These are phyloP conservation scores for Bubo blakistoni DNA, from an alignment of 2,113 vertebrate genomes.

Conservation along the genomic window DNA sequence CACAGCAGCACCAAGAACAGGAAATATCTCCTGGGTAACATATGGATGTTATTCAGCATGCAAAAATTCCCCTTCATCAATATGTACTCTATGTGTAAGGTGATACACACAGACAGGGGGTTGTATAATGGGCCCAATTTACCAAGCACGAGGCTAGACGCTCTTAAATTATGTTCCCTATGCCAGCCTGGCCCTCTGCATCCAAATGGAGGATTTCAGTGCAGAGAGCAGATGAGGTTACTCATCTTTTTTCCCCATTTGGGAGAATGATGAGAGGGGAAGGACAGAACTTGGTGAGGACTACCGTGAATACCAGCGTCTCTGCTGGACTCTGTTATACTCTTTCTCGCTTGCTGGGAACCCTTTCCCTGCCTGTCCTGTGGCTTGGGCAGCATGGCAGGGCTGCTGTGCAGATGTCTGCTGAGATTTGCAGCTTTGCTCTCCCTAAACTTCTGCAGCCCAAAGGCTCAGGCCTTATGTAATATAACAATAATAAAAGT, in stretches of 20 bases:
- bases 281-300: background rate
- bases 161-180: background rate
- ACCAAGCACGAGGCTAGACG: background rate
- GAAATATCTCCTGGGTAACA: background rate
- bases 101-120: background rate
- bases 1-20: background rate
- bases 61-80: background rate
- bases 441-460: background rate
- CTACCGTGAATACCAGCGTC: background rate
- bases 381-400: background rate
- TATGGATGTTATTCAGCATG: background rate
- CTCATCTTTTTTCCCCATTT: background rate
- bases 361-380: background rate
- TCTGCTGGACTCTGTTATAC: background rate
- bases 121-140: background rate
- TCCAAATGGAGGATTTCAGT: background rate
- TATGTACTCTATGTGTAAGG: background rate
- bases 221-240: background rate
- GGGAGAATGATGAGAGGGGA: background rate
- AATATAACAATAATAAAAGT: background rate
- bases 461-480: background rate
- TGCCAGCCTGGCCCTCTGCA: background rate
- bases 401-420: background rate
- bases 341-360: background rate
- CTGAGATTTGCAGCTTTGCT: background rate